Evolutionary conservation across 2,113 vertebrate genomes (phyloP).

Genomic region (Solea senegalensis): DNA sequence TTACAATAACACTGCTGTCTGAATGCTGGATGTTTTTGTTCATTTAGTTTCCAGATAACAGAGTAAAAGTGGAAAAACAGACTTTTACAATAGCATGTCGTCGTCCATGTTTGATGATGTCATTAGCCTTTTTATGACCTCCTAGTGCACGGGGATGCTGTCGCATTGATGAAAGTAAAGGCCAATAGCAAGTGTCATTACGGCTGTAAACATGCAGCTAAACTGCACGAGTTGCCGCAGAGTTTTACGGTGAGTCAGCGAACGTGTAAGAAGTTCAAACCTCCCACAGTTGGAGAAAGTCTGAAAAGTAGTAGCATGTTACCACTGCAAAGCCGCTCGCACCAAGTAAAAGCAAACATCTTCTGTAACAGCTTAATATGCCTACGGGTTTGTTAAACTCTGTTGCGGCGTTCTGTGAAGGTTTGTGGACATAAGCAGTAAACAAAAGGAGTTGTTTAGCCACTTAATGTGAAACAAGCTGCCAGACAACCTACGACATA

Average conservation of each 20-base stretch:
- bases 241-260: not conserved
- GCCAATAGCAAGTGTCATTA: no score
- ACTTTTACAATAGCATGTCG: not conserved
- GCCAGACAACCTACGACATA: not conserved
- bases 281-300: not conserved
- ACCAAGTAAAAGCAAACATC: not conserved
- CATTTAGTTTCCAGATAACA: conserved; percentile 3
- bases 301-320: no score
- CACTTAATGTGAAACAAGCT: not conserved
- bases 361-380: not conserved
- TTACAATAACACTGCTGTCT: not conserved
- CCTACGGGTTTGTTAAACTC: not conserved
- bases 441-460: conserved; percentile 1
- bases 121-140: no score
- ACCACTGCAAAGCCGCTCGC: not conserved
- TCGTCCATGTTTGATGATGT: not conserved
- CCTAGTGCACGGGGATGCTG: no score
- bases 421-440: not conserved
- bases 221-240: not conserved
- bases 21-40: conserved; percentile 5
- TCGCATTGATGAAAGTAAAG: no score
- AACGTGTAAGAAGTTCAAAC: not conserved
- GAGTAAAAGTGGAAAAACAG: not conserved
- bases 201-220: no score
- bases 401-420: not conserved